phyloP scores from a whole-genome alignment of 1,140 invertebrate genomes.

The Lasaia peninsularis region DNA sequence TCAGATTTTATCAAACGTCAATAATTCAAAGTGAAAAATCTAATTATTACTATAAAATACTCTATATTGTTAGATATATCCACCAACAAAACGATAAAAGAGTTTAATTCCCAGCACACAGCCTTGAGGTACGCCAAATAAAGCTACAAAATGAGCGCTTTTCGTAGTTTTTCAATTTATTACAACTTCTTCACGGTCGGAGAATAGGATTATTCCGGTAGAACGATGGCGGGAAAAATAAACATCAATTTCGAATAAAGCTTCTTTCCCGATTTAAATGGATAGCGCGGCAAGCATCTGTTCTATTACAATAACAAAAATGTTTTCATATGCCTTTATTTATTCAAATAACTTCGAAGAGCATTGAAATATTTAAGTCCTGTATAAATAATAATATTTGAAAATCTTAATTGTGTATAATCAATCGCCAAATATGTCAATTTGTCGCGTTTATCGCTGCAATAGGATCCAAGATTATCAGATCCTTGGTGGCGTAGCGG shows the following conservation, averaged over 20 bases:
- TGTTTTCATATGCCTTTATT: background rate
- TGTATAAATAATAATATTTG: no score
- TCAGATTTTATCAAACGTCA: no score
- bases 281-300: background rate
- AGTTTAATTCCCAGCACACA: background rate
- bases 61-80: no score
- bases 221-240: conserved; percentile 8
- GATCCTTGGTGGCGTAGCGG: no score
- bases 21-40: no score
- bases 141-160: background rate
- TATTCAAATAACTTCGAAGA: background rate
- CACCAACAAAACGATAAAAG: background rate
- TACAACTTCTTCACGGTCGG: conserved; percentile 8
- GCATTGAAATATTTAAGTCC: background rate
- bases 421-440: no score
- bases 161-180: conserved; percentile 10
- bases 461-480: no score
- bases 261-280: conserved; percentile 2
- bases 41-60: no score
- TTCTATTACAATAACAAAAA: background rate
- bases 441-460: no score
- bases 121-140: conserved; percentile 4
- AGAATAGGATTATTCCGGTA: conserved; percentile 10
- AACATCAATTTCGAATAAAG: conserved; percentile 8
- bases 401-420: no score